A percentile compares a stretch with the other conserved stretches of the same genome.
Evolutionary conservation across 2,888 invertebrate genomes (phyloP).

Genomic region (Exocentrus adspersus): DNA sequence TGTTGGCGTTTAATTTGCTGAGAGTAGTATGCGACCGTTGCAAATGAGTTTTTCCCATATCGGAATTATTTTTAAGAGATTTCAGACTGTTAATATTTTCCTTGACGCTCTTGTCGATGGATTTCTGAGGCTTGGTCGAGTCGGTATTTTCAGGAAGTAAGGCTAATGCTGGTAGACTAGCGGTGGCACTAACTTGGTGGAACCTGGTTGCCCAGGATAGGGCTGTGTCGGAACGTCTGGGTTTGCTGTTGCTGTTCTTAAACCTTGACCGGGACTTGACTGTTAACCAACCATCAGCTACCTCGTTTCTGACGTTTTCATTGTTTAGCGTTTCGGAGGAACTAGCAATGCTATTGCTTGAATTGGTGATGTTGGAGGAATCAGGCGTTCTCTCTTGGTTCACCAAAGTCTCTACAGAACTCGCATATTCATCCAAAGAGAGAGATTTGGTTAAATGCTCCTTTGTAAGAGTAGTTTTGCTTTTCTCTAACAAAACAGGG

Average conservation of each 20-base stretch:
- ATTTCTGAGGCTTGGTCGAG: conserved; percentile 44
- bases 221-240: conserved; percentile 62
- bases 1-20: conserved; percentile 51
- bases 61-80: conserved; percentile 49
- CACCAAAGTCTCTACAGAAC: conserved; percentile 61
- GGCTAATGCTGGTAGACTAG: conserved; percentile 80
- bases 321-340: conserved; percentile 69
- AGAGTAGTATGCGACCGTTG: conserved; percentile 60
- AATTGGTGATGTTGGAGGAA: conserved; percentile 51
- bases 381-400: conserved; percentile 53
- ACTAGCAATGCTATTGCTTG: conserved; percentile 63
- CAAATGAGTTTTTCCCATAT: conserved; percentile 46
- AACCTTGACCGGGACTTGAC: conserved; percentile 79
- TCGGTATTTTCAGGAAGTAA: conserved; percentile 59
- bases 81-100: conserved; percentile 60
- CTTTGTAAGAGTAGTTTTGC: conserved; percentile 52
- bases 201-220: conserved; percentile 77
- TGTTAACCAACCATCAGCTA: conserved; percentile 87
- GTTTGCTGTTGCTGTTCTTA: conserved; percentile 66
- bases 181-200: conserved; percentile 84
- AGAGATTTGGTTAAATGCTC: conserved; percentile 49
- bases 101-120: conserved; percentile 59
- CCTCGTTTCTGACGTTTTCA: conserved; percentile 64
- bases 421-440: conserved; percentile 53
- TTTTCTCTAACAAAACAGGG: conserved; percentile 42